These are phyloP conservation scores for Drosophila fungiperda DNA, from an alignment of 2,888 invertebrate genomes.

Conservation along the genomic window DNA sequence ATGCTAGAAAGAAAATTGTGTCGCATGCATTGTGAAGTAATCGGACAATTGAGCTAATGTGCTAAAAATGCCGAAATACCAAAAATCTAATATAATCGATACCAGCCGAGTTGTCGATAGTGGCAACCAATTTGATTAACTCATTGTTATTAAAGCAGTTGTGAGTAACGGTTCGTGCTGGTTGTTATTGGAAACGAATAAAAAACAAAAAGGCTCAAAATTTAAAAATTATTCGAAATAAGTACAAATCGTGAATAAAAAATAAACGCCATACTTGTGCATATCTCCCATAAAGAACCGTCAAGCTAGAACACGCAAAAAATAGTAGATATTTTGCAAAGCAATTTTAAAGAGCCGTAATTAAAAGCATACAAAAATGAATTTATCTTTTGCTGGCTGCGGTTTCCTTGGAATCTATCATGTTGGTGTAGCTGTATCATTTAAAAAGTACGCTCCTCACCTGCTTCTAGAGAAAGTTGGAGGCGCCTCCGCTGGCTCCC, in stretches of 20 bases:
- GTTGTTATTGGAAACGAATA: slow-evolving; percentile 5
- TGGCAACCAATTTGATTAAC: slow-evolving; percentile 2
- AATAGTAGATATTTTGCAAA: background rate
- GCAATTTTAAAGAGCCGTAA: background rate
- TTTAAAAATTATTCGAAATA: background rate
- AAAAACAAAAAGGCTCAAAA: background rate
- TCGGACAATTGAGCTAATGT: background rate
- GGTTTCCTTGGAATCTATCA: slow-evolving; percentile 99
- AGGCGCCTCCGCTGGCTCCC: slow-evolving; percentile 97
- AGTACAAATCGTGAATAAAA: background rate
- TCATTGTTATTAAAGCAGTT: slow-evolving; percentile 40
- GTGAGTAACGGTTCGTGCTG: slow-evolving; percentile 40
- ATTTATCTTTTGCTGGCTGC: slow-evolving; percentile 99
- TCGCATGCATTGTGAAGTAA: background rate
- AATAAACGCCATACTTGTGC: background rate
- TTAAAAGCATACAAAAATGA: slow-evolving; percentile 86
- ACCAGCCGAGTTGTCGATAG: background rate
- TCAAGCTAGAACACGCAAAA: background rate
- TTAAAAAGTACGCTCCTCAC: slow-evolving; percentile 98
- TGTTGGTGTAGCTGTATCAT: slow-evolving; percentile 98
- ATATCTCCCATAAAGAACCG: background rate
- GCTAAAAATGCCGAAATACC: background rate
- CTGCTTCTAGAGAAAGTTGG: slow-evolving; percentile 94
- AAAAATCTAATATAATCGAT: slow-evolving; percentile 1
- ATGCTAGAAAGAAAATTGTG: background rate